Base-by-base conservation (phyloP, 2,888 invertebrate genomes). In the Coenonympha glycerion region DNA sequence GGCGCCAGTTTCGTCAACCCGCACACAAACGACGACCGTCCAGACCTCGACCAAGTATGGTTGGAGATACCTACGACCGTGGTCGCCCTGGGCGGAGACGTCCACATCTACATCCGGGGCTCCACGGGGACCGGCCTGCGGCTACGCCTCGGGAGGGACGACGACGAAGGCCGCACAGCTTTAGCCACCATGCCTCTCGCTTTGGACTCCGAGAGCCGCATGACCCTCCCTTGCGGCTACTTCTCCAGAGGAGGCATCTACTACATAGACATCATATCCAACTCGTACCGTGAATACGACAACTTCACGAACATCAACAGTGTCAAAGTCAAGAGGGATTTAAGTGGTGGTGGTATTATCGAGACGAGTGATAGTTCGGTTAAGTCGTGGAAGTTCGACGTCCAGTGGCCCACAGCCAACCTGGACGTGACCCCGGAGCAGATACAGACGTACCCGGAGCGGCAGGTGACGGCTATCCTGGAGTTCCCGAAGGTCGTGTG, bases 401-500 rank as follows among this genome's bases (percentile, higher is more conserved):
- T 95, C 4, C 89, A 92, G 76, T 95, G 95, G 95, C 95, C 95
- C 4, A 88, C 89, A 52, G 93, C 94, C 1, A 89, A 89, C 55
- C 75, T 95, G 61, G 90, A 90, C 44, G 88, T 95, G 41, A 92
- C 92, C 49, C 93, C 94, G 3, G 92, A 93, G 64, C 90, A 91
- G 62, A 90, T 95, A 46, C 91, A 91, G 64, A 95, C 95, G 40
- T 95, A 94, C 76, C 95, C 95, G 3, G 92, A 91, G 68, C 85
- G 89, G 53, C 90, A 92, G 21, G 92, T 95, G 56, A 90, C 90
- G 60, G 93, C 93, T 0, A 92, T 91, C 3, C 71, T 95, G 58
- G 91, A 93, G 70, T 95, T 94, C 69, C 91, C 92, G 5, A 91
- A 91, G 44, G 91, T 92, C 3, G 90, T 91, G 55, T 94, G 94